phyloP scores from a whole-genome alignment of 2,113 vertebrate species.

The Sus scrofa region T2T-Sscrofa CM000813.6:157352001-157352500 shows the following conservation, averaged over 20 bases:
- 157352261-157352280: too few relatives aligned
- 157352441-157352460: background rate
- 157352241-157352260: conserved; percentile 3
- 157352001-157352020: conserved; percentile 37
- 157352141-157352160: conserved; percentile 40
- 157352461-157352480: background rate
- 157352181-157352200: background rate
- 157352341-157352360: background rate
- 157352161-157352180: conserved; percentile 1
- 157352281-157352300: too few relatives aligned
- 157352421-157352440: background rate
- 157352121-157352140: conserved; percentile 48
- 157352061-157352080: conserved; percentile 23
- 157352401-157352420: background rate
- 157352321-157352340: background rate
- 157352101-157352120: conserved; percentile 77
- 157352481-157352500: background rate
- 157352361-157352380: background rate
- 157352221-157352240: background rate
- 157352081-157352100: conserved; percentile 55
- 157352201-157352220: conserved; percentile 40
- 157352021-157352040: conserved; percentile 68
- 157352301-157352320: background rate
- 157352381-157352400: background rate
- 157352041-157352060: background rate